Evolutionary conservation across 2,888 invertebrate species (phyloP).

Genomic region (Lamellibrachia columna): DNA sequence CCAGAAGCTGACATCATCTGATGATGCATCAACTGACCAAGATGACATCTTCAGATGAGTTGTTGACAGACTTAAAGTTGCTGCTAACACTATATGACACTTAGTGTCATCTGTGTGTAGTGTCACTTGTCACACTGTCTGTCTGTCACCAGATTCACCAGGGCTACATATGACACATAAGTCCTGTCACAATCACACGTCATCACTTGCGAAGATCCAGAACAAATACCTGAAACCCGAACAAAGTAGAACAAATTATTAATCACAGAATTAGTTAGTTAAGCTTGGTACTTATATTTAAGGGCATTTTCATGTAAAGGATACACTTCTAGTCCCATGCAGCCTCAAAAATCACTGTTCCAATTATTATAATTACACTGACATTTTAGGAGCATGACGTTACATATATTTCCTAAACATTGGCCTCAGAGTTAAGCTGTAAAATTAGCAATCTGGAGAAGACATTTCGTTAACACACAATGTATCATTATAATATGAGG

Average conservation of each 20-base stretch:
- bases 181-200: not conserved
- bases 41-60: constrained; percentile 2
- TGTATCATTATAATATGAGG: no score
- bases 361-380: no score
- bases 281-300: no score
- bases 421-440: no score
- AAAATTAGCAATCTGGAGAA: no score
- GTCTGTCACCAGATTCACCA: not conserved
- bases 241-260: not conserved
- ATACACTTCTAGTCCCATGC: no score
- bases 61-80: not conserved
- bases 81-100: not conserved
- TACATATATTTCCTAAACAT: no score
- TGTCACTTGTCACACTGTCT: not conserved
- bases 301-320: no score
- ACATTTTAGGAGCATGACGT: no score
- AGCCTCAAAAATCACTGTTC: no score
- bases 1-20: not conserved
- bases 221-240: not conserved
- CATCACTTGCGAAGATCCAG: not conserved
- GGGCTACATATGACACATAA: not conserved
- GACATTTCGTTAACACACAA: no score
- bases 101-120: not conserved
- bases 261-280: not conserved
- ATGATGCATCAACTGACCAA: not conserved